Conservation (phyloP, 2,113 vertebrate genomes). For the Nematolebias whitei region DNA sequence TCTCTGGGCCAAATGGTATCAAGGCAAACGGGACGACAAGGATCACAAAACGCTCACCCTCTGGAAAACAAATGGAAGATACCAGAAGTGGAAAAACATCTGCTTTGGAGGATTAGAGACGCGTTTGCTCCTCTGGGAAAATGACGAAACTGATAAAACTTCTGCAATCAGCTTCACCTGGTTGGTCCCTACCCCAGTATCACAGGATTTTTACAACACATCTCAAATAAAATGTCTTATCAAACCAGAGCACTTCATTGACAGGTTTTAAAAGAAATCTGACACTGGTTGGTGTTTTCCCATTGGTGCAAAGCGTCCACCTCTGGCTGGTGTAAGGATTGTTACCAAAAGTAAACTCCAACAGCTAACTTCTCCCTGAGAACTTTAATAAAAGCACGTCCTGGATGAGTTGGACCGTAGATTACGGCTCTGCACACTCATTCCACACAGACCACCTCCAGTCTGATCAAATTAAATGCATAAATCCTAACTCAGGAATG, state of each 20-base stretch:
- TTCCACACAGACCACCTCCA: conserved; percentile 15
- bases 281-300: not conserved
- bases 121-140: conserved; percentile 10
- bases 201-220: conserved; percentile 26
- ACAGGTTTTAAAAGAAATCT: conserved; percentile 19
- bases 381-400: conserved; percentile 2
- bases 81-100: not conserved
- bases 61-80: conserved; percentile 21
- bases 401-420: not conserved
- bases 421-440: conserved; percentile 6
- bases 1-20: conserved; percentile 32
- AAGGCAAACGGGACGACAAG: not conserved
- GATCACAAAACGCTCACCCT: conserved; percentile 29
- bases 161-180: conserved; percentile 28
- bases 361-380: not conserved
- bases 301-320: not conserved
- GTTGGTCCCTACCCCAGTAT: conserved; percentile 1
- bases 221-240: conserved; percentile 16
- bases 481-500: conserved; percentile 34
- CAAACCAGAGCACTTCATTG: conserved; percentile 11
- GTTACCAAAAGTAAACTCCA: no score
- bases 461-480: conserved; percentile 29
- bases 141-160: conserved; percentile 42
- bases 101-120: conserved; percentile 39
- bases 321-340: not conserved